Base-by-base conservation (phyloP, 2,888 invertebrate species). In the Rhingia rostrata region DNA sequence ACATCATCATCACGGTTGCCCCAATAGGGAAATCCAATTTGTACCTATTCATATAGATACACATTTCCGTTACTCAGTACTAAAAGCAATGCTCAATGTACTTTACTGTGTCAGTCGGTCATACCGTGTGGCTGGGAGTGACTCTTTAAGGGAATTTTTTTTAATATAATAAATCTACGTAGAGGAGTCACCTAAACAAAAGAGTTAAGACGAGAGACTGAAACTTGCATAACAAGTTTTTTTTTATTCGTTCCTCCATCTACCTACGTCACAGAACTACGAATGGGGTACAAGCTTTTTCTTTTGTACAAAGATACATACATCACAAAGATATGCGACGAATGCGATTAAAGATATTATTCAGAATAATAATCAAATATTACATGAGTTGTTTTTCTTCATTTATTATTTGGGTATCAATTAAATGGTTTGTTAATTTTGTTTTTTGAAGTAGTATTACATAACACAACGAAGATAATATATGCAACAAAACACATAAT, bases 201-300 rank as follows among this genome's bases (percentile, higher is more conserved):
- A 82, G 69, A 85, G 72, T 73, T 85, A 22, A 22, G 22, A 22
- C 22, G 22, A 22, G 56, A 83, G 83, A 63, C 45, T 41, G 80
- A 74, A 86, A 86, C 86, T 77, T 80, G 86, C 73, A 70, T 45
- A 84, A 74, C 74, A 66, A 60, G 69, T 53, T 84, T 69, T 35
- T 39, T 54, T 35, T 54, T 78, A 51, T 33, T 30, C 53, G 45
- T 4, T 22, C 53, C 43, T 22, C 56, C 64, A 14, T 63, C 10
- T 14, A 22, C 6, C 41, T 61, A 47, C 73, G 73, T 54, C 54
- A 54, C 32, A 54, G 43, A 73, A 22, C 37, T 37, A 70, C 14
- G 35, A 56, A 37, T 22, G 35, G 35, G 30, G 37, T 39, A 39
- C 32, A 30, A 53, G 4, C 9, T 37, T 30, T 39, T 58, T 32